Evolutionary conservation across 2,113 vertebrate species (phyloP).

Genomic region (Fregata magnificens): DNA sequence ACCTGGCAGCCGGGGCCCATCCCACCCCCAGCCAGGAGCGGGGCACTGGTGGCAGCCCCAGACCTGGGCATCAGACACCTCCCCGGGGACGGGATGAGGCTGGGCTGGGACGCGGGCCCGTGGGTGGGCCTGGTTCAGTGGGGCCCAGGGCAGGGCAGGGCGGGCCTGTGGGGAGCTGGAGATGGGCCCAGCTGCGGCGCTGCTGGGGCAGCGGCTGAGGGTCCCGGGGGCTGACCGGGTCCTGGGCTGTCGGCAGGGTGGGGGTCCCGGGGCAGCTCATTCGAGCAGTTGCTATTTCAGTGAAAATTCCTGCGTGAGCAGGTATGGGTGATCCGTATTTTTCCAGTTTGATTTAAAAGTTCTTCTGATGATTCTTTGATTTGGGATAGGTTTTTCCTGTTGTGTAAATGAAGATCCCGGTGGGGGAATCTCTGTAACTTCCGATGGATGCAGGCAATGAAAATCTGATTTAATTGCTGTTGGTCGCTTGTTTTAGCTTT

Average conservation of each 20-base stretch:
- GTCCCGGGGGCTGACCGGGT: too few relatives aligned
- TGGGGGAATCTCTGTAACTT: not conserved
- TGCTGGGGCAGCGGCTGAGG: accelerated
- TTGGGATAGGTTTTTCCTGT: not conserved
- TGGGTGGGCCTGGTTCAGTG: accelerated
- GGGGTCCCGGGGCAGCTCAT: not conserved
- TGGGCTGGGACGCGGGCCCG: accelerated
- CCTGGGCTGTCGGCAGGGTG: too few relatives aligned
- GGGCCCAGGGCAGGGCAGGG: accelerated
- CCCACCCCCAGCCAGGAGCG: too few relatives aligned
- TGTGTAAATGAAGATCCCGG: not conserved
- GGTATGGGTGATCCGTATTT: not conserved
- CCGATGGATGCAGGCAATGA: not conserved
- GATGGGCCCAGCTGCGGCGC: accelerated
- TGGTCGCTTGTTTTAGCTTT: not conserved
- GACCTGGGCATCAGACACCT: accelerated
- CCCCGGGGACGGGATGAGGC: too few relatives aligned
- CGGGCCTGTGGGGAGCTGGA: not conserved
- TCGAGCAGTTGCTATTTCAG: not conserved
- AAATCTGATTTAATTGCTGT: not conserved
- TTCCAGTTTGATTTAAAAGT: not conserved
- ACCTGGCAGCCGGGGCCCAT: accelerated
- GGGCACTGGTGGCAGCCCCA: not conserved
- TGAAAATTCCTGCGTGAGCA: not conserved
- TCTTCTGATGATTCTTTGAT: not conserved